Percentiles rank a stretch among this genome's conserved stretches.
Evolutionary conservation across 2,797 vertebrate species (phyloP).

Genomic region (Gymnoscopelus braueri): DNA sequence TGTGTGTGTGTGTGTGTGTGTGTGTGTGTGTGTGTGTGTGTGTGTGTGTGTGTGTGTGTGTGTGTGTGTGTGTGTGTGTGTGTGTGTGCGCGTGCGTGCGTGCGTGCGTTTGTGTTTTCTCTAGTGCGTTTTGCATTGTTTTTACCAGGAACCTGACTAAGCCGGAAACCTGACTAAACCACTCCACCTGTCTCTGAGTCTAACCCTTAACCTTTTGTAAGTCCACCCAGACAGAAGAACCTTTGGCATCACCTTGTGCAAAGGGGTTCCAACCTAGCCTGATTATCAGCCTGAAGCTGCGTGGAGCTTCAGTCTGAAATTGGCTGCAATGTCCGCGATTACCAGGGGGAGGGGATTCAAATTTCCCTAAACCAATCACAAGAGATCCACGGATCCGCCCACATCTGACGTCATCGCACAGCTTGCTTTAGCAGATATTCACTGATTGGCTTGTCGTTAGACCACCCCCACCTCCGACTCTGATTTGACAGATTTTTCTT

Average conservation of each 20-base stretch:
- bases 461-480: no score
- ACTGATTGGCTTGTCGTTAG: no score
- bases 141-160: neutral
- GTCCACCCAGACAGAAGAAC: slow-evolving; percentile 22
- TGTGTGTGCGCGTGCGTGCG: neutral
- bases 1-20: neutral
- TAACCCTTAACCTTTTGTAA: slow-evolving; percentile 41
- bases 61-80: neutral
- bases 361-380: no score
- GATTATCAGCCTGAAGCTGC: no score
- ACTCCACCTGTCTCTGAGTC: slow-evolving; percentile 47
- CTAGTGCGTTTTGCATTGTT: neutral
- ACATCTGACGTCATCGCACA: no score
- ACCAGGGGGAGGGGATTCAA: no score
- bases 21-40: slow-evolving; percentile 1
- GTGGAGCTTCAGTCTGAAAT: no score
- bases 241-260: slow-evolving; percentile 34
- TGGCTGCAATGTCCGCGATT: no score
- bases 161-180: slow-evolving; percentile 6
- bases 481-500: no score
- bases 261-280: slow-evolving; percentile 30
- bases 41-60: neutral
- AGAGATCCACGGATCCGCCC: no score
- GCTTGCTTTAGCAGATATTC: no score
- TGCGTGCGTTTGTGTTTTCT: neutral